Base-by-base conservation (phyloP, 2,888 invertebrate species). In the Leptinotarsa juncta region DNA sequence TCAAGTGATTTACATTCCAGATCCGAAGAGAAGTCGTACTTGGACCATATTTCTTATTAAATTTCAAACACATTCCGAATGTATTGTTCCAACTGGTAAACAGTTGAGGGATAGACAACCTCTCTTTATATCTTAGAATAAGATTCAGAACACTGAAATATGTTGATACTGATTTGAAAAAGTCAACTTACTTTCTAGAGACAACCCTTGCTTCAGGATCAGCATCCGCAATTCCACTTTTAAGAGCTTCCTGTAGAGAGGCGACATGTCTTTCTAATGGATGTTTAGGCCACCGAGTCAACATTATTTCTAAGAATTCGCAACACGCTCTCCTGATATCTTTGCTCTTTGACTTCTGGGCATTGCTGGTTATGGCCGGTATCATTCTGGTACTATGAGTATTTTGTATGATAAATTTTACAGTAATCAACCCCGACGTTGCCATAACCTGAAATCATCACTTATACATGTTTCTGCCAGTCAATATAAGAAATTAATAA, bases 181-280 rank as follows among this genome's bases (percentile, higher is more conserved):
- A 55, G 23, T 15, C 12, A 65, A 74, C 90, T 88, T 87, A 97
- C 96, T 93, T 94, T 84, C 97, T 91, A 0, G 95, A 94, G 83
- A 91, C 91, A 14, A 93, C 93, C 81, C 99, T 89, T 0, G 98
- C 97, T 70, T 95, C 95, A 48, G 94, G 92, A 88, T 99, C 99
- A 0, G 99, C 98, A 90, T 99, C 99, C 2, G 93, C 92, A 77
- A 98, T 94, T 0, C 97, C 97, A 79, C 93, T 93, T 77, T 94
- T 92, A 23, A 99, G 92, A 1, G 95, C 93, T 80, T 98, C 98
- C 78, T 95, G 92, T 3, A 99, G 87, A 1, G 91, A 88, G 0
- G 90, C 88, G 65, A 95, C 92, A 86, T 97, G 95, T 84, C 93
- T 93, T 86, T 98, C 98, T 72, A 99, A 88, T 0, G 93, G 90